Conservation (phyloP, 2,113 vertebrate species). For the Cacatua alba region DNA sequence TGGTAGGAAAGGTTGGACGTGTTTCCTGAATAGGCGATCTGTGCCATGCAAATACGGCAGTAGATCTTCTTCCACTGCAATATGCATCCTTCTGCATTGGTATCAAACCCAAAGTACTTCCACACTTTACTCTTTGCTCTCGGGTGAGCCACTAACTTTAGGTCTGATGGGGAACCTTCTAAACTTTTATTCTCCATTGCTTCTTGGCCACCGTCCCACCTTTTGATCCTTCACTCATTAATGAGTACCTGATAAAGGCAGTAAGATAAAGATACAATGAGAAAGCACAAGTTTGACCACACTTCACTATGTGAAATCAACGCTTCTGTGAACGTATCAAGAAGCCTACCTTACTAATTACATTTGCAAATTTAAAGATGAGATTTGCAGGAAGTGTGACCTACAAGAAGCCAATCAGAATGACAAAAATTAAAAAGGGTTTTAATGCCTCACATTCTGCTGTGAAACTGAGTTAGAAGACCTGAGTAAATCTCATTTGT, state of each 20-base stretch:
- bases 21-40: slow-evolving; percentile 91
- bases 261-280: slow-evolving; percentile 82
- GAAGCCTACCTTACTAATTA: slow-evolving; percentile 59
- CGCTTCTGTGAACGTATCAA: slow-evolving; percentile 23
- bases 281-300: slow-evolving; percentile 67
- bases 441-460: neutral
- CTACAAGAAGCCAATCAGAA: neutral
- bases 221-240: slow-evolving; percentile 79
- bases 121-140: slow-evolving; percentile 93
- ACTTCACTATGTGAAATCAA: slow-evolving; percentile 61
- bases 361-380: slow-evolving; percentile 43
- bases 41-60: slow-evolving; percentile 88
- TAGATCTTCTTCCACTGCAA: slow-evolving; percentile 90
- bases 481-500: neutral
- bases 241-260: slow-evolving; percentile 85
- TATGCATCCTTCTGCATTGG: slow-evolving; percentile 88
- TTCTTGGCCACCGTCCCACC: slow-evolving; percentile 73
- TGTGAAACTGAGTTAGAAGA: slow-evolving; percentile 7
- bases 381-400: slow-evolving; percentile 35
- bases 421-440: neutral
- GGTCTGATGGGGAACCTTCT: slow-evolving; percentile 80
- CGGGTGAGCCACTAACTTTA: slow-evolving; percentile 88
- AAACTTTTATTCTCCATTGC: slow-evolving; percentile 83
- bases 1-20: slow-evolving; percentile 91
- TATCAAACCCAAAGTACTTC: slow-evolving; percentile 93